Evolutionary conservation across 2,888 invertebrate genomes (phyloP).

Genomic region (Gisinianus flammeolus): DNA sequence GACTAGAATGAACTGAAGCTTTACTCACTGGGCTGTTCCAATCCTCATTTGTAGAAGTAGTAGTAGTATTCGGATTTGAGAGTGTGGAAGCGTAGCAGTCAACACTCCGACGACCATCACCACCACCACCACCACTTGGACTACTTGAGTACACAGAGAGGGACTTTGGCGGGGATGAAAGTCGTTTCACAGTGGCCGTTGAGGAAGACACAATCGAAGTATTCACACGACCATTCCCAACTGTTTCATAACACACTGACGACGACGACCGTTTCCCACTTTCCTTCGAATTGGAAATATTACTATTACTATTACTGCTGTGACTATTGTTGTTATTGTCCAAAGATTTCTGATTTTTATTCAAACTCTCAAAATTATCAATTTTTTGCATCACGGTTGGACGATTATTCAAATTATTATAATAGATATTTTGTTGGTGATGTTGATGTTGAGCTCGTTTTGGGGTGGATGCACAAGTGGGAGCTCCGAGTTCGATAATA

Average conservation of each 20-base stretch:
- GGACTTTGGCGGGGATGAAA: conserved; percentile 3
- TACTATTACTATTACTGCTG: background rate
- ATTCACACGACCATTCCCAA: background rate
- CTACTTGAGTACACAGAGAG: background rate
- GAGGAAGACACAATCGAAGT: background rate
- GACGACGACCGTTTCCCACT: too few relatives aligned
- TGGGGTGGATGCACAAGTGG: conserved; percentile 56
- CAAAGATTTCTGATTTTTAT: conserved; percentile 50
- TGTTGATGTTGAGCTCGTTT: conserved; percentile 23
- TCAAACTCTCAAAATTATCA: conserved; percentile 58
- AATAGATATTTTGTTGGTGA: background rate
- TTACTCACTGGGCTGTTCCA: conserved; percentile 30
- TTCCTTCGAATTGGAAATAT: background rate
- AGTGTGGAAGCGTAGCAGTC: background rate
- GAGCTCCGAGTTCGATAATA: conserved; percentile 47
- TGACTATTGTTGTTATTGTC: conserved; percentile 49
- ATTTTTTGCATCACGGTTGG: conserved; percentile 51
- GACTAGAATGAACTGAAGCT: conserved; percentile 26
- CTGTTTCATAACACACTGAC: background rate
- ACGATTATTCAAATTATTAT: background rate
- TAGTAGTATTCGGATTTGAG: background rate
- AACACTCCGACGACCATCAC: background rate
- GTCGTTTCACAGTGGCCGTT: conserved; percentile 7
- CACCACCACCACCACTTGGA: background rate
- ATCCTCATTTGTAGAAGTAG: background rate